Conservation (phyloP, 30 jellyfish, hydroid and myxozoan species). For the Turritopsis rubra region DNA sequence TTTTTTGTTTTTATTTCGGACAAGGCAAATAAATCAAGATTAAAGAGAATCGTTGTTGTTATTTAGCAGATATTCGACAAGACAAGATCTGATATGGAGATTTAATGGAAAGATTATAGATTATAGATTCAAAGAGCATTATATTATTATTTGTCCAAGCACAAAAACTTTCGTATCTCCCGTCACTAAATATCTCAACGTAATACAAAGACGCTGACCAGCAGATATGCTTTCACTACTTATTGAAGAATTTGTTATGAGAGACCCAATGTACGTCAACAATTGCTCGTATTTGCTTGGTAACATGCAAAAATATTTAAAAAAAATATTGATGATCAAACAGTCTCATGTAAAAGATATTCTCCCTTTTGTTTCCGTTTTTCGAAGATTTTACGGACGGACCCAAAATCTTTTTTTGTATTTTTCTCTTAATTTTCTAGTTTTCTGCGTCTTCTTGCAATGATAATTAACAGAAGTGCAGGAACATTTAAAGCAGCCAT, state of each 20-base stretch:
- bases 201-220: background rate
- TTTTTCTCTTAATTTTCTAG: background rate
- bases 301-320: background rate
- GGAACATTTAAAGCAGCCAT: background rate
- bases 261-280: background rate
- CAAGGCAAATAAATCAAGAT: no score
- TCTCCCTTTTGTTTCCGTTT: background rate
- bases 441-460: background rate
- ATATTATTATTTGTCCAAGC: no score
- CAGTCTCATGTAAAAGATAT: background rate
- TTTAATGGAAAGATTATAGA: no score
- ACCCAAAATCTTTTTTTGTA: background rate
- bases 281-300: background rate
- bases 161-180: background rate
- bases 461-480: background rate
- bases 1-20: no score
- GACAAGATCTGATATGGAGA: no score
- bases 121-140: no score
- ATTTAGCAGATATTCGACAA: no score
- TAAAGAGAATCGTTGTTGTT: no score
- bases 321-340: background rate
- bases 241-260: background rate
- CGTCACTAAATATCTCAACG: background rate
- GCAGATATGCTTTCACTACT: background rate
- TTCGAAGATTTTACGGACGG: background rate